Evolutionary conservation across 2,113 vertebrate genomes (phyloP).

Genomic region (Eulacestoma nigropectus): DNA sequence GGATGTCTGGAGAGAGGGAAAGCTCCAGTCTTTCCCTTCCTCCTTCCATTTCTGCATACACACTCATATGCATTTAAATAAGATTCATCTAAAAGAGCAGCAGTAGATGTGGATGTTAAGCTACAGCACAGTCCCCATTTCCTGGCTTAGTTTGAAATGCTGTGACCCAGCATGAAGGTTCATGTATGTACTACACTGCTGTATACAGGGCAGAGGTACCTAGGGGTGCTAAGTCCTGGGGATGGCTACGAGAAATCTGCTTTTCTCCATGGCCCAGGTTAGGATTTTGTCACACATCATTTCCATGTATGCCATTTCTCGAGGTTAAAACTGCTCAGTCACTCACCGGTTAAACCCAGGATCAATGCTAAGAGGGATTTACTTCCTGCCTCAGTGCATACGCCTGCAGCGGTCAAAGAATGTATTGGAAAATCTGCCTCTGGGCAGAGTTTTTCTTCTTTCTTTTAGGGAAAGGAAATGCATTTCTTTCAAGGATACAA

Average conservation of each 20-base stretch:
- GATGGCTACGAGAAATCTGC: neutral
- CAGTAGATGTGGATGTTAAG: neutral
- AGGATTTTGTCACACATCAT: neutral
- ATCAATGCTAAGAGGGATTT: conserved; percentile 60
- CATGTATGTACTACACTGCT: neutral
- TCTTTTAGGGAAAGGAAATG: conserved; percentile 19
- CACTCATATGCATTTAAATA: neutral
- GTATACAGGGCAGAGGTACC: neutral
- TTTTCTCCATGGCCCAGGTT: neutral
- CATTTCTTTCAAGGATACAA: neutral
- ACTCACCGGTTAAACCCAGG: neutral
- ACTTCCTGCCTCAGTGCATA: conserved; percentile 18
- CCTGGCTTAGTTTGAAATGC: neutral
- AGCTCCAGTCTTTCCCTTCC: neutral
- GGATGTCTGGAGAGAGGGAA: neutral
- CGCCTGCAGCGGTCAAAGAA: conserved; percentile 34
- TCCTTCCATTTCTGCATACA: neutral
- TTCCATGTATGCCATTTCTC: conserved; percentile 9
- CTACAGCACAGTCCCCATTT: neutral
- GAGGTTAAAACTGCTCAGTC: conserved; percentile 33
- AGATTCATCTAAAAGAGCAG: neutral
- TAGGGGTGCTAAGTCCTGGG: neutral
- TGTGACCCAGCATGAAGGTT: neutral
- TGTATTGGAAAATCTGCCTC: neutral
- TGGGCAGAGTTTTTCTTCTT: neutral